Evolutionary conservation across 2,888 invertebrate genomes (phyloP), one percentile per base, ranked within the genome.

Genomic region (Limnephilus lunatus): DNA sequence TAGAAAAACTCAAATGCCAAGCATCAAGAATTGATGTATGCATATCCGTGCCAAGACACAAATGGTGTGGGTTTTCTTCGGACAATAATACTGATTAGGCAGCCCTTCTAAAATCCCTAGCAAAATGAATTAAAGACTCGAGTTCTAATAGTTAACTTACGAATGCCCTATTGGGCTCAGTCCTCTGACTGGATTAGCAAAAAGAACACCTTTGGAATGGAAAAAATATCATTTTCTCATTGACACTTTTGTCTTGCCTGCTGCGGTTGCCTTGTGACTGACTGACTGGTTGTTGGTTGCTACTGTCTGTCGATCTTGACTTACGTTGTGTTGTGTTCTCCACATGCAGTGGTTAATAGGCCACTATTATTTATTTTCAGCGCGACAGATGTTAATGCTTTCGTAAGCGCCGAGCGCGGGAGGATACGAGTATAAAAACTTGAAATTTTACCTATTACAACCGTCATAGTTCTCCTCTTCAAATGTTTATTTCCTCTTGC

Each of bases 381-480:
- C 91, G 81, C 81, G 91, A 91, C 91, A 91, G 91, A 91, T 91
- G 91, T 91, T 87, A 87, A 86, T 87, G 91, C 91, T 91, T 91
- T 91, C 91, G 80, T 86, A 87, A 91, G 90, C 81, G 83, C 39
- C 31, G 86, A 44, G 39, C 25, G 19, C 83, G 35, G 68, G 83
- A 87, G 91, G 91, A 91, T 68, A 25, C 81, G 87, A 44, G 86
- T 53, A 90, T 83, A 90, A 90, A 90, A 90, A 90, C 31, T 83
- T 83, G 31, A 85, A 83, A 90, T 30, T 90, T 90, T 90, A 83
- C 83, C 83, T 83, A 90, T 83, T 83, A 53, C 44, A 31, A 39
- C 39, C 48, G 53, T 32, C 39, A 2, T 4, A 30, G 44, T 25
- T 31, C 39, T 39, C 81, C 35, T 89, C 48, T 89, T 89, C 81